Base-by-base conservation (phyloP, 2,113 vertebrate genomes). In the Nesospiza acunhae region DNA sequence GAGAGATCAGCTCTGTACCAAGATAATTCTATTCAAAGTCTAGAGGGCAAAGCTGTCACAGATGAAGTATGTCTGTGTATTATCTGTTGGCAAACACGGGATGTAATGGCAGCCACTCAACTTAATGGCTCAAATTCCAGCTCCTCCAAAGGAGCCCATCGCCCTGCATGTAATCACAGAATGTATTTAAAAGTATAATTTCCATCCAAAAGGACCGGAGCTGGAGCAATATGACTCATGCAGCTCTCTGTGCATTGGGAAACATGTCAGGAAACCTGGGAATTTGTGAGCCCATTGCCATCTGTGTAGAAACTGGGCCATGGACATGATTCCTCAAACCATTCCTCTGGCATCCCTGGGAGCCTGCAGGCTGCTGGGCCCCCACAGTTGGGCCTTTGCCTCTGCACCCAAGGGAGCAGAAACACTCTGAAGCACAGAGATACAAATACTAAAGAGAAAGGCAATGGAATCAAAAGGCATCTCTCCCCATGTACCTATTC, bases 101-200 rank as follows among this genome's bases (percentile, higher is more conserved):
- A 69, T 22, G 15, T 44, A 80, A 90, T 80, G 82, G 91, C 93
- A 96, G 92, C 90, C 93, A 88, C 87, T 96, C 96, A 93, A 67
- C 90, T 80, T 83, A 85, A 93, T 87, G 87, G 82, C 78, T 93
- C 7, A 7, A 63, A 49, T 83, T 94, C 70, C 92, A 91, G 82
- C 72, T 95, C 72, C 94, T 92, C 78, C 90, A 69, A 91, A 89
- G 7, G 55, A 91, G 93, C 72, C 59, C 87, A 59, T 58, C 39
- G 2, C 81, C 11, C 89, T 62, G 62, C 59, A 47, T 69, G 84
- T 26, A 91, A 95, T 91, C 96, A 92, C 87, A 58, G 70, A 17
- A 73, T n/a, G 55, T 8, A 97, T 96, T 96, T 93, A 88, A 96
- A 97, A 96, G 92, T 69, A 63, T 89, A 70, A 96, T 94, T 97